These are phyloP conservation scores for Isichthys henryi DNA, from an alignment of 2,113 vertebrate genomes.

Conservation along the genomic window DNA sequence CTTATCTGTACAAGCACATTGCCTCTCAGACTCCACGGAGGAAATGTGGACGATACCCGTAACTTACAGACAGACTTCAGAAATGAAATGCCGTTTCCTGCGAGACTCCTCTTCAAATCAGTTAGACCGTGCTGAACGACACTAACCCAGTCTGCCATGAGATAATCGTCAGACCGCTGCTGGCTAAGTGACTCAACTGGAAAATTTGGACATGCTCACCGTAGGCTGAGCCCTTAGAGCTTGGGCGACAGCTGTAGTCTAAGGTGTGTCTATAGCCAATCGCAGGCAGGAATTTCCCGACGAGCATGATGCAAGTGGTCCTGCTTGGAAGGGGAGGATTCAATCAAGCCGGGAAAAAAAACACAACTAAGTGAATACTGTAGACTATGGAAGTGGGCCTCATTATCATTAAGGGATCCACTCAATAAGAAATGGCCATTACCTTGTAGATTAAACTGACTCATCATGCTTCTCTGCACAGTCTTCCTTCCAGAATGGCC, in stretches of 20 bases:
- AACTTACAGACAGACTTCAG: neutral
- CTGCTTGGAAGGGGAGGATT: neutral
- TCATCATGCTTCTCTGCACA: neutral
- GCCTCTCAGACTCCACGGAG: neutral
- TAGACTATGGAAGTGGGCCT: neutral
- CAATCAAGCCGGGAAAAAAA: neutral
- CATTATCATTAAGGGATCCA: neutral
- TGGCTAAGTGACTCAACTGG: neutral
- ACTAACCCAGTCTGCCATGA: neutral
- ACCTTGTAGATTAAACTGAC: neutral
- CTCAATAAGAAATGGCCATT: neutral
- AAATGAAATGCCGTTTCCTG: neutral
- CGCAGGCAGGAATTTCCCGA: neutral
- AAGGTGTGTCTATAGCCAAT: neutral
- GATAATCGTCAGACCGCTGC: neutral
- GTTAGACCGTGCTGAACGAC: neutral
- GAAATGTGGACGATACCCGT: neutral
- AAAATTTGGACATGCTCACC: neutral
- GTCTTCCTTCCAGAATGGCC: neutral
- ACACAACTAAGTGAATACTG: neutral
- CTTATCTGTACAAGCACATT: slow-evolving; percentile 5
- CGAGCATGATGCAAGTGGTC: neutral
- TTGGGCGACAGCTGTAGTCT: neutral
- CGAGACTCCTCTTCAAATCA: neutral
- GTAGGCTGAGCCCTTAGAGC: neutral